Conservation (phyloP, 2,888 invertebrate genomes). For the Elaeidobius kamerunicus region DNA sequence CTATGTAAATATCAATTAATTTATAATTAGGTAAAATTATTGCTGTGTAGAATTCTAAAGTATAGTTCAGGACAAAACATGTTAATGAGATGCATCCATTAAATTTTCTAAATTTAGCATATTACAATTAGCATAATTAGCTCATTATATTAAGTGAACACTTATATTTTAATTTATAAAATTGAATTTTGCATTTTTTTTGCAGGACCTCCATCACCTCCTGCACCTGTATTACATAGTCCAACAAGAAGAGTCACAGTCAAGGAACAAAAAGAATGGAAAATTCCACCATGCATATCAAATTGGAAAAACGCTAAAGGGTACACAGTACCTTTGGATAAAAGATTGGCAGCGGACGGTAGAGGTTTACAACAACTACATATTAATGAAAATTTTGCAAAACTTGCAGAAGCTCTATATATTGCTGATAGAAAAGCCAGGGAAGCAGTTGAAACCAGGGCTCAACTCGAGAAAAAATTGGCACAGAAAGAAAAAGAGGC, state of each 20-base stretch:
- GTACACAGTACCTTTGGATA: constrained; percentile 97
- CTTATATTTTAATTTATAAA: too few relatives aligned
- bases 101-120: too few relatives aligned
- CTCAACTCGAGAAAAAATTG: constrained; percentile 91
- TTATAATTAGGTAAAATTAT: too few relatives aligned
- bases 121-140: too few relatives aligned
- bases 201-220: constrained; percentile 89
- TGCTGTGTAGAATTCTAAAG: too few relatives aligned
- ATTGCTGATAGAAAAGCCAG: constrained; percentile 95
- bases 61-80: too few relatives aligned
- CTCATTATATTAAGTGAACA: too few relatives aligned
- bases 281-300: constrained; percentile 97
- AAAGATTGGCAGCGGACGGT: constrained; percentile 96
- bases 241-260: constrained; percentile 97
- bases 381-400: constrained; percentile 99
- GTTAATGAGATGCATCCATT: too few relatives aligned
- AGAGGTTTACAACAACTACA: constrained; percentile 95
- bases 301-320: constrained; percentile 99
- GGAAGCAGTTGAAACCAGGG: constrained; percentile 95
- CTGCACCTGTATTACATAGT: constrained; percentile 97
- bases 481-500: constrained; percentile 98
- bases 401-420: constrained; percentile 94
- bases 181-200: constrained; percentile 1
- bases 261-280: constrained; percentile 99
- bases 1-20: too few relatives aligned